Evolutionary conservation across 2,113 vertebrate genomes (phyloP), one percentile per base, ranked within the genome.

Genomic region (Mixornis gularis): DNA sequence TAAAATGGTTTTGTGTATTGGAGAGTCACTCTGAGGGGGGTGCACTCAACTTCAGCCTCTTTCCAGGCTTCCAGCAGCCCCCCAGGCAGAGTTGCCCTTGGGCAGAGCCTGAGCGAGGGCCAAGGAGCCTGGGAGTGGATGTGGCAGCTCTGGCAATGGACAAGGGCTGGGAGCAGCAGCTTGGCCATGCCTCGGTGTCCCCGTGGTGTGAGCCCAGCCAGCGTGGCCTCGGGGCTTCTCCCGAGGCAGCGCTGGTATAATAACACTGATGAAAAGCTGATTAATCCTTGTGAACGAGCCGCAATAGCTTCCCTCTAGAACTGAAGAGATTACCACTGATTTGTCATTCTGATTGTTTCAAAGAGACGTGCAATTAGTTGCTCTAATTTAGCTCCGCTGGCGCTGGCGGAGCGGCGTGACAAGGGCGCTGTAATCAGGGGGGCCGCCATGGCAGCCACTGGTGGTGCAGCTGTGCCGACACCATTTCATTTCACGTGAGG

Each of bases 231-330:
- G 1, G 89, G 92, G 92, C 85, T 93, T 13, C 85, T 94, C 87
- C 91, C 3, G 40, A 55, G 92, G 91, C 91, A 79, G 63, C 8
- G 0, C 17, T 6, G 85, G 76, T 95, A 82, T 82, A 92, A 93
- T 94, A 95, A 93, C 90, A 85, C 92, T 92, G 90, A 94, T 96
- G 95, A 96, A 92, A 94, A 95, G 93, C 90, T 93, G 94, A 95
- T 95, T 90, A 94, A 93, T 93, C 94, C 94, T 94, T 60, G 77
- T 87, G 80, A 92, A 64, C 2, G 60, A 87, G 86, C 83, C 1
- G 83, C 63, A 51, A 63, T 79, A 94, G 87, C 90, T 95, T 94
- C 89, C 81, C 64, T 89, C 87, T 89, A 89, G 90, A 95, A 92
- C 89, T 68, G 84, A 82, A 87, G 95, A 93, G 93, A 93, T 93